These are phyloP conservation scores for Orchesella flavescens DNA, from an alignment of 2,888 invertebrate genomes.

Conservation along the genomic window DNA sequence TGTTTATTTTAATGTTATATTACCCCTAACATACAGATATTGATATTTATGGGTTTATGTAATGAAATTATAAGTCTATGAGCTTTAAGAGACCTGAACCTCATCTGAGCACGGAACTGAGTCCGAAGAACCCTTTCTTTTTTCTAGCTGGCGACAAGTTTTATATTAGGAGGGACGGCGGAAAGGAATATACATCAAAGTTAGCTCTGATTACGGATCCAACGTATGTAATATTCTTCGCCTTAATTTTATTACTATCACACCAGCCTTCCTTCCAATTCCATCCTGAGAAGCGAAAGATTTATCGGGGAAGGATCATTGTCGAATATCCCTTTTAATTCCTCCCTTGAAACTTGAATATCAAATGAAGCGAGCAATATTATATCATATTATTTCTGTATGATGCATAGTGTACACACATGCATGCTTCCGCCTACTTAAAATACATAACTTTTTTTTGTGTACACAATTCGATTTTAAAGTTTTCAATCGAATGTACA, in stretches of 20 bases:
- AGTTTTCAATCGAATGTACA: too few relatives aligned
- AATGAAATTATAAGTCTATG: constrained; percentile 46
- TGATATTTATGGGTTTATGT: constrained; percentile 60
- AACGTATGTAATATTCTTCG: constrained; percentile 37
- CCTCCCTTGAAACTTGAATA: constrained; percentile 60
- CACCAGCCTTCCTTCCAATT: constrained; percentile 54
- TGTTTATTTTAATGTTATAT: constrained; percentile 27
- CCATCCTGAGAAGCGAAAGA: constrained; percentile 45
- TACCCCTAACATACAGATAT: constrained; percentile 1
- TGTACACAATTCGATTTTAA: too few relatives aligned
- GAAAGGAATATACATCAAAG: constrained; percentile 42
- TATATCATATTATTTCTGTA: background rate
- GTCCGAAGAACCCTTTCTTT: constrained; percentile 42
- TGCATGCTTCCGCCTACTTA: background rate
- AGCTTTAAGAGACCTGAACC: background rate
- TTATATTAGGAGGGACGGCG: constrained; percentile 36
- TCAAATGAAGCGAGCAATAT: constrained; percentile 52
- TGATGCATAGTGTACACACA: background rate
- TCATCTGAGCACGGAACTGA: background rate
- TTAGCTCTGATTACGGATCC: constrained; percentile 13
- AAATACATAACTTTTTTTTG: background rate
- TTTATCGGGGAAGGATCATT: constrained; percentile 49
- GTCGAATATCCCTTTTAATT: constrained; percentile 46
- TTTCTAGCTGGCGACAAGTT: constrained; percentile 11
- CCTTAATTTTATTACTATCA: constrained; percentile 62